These are phyloP conservation scores for Conistra vaccinii DNA, from an alignment of 2,888 invertebrate genomes.

Conservation along the genomic window DNA sequence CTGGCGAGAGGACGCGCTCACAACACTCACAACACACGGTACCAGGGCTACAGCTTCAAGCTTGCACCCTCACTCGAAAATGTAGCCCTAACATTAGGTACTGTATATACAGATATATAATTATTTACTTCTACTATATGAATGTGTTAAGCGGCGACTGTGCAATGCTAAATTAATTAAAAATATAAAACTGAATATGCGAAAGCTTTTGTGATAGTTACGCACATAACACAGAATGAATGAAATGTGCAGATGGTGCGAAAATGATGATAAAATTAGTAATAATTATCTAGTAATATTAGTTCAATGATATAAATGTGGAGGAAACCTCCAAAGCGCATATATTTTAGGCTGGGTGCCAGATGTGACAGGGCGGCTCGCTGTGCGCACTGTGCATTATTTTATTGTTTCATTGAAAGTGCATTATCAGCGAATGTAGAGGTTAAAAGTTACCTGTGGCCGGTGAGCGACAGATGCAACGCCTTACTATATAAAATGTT, in stretches of 20 bases:
- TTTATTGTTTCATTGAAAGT: not conserved
- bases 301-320: not conserved
- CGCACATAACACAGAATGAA: not conserved
- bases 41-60: not conserved
- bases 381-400: not conserved
- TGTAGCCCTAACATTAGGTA: not conserved
- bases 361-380: not conserved
- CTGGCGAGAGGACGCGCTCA: slow-evolving; percentile 74
- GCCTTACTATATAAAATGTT: not conserved
- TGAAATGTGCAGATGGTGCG: not conserved
- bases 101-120: not conserved
- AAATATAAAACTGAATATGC: slow-evolving; percentile 1
- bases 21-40: not conserved
- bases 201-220: not conserved
- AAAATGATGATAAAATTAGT: not conserved
- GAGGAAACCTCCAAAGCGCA: not conserved
- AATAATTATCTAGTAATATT: not conserved
- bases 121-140: not conserved
- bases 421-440: not conserved
- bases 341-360: not conserved
- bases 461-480: not conserved
- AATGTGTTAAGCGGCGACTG: not conserved
- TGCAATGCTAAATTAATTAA: not conserved
- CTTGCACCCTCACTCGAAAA: not conserved
- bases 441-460: not conserved